Percentiles rank a stretch among this genome's conserved stretches.
phyloP scores from a whole-genome alignment of 1,140 invertebrate genomes.

The Hetaerina americana region DNA sequence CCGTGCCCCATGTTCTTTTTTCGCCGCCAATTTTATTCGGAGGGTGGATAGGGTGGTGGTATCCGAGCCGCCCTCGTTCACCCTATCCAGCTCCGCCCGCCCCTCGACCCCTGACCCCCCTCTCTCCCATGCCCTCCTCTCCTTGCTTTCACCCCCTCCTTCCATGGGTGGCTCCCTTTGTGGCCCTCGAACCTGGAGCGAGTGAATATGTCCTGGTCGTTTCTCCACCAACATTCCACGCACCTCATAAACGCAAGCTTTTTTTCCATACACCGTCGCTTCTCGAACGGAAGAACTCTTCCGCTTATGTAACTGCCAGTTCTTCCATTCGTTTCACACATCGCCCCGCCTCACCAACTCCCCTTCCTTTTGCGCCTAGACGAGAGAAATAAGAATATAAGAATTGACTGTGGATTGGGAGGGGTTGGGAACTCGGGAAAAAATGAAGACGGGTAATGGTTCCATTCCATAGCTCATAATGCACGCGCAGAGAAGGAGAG shows the following conservation, averaged over 20 bases:
- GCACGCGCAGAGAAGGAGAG: not conserved
- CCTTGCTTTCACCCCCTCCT: too few species aligned
- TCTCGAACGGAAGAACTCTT: not conserved
- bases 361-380: too few species aligned
- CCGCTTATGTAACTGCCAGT: not conserved
- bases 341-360: too few species aligned
- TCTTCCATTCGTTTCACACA: not conserved
- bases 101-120: not conserved
- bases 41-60: not conserved
- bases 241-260: too few species aligned
- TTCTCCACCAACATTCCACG: too few species aligned
- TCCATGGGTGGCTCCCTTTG: too few species aligned
- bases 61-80: too few species aligned
- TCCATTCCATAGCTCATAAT: not conserved
- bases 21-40: not conserved
- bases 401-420: too few species aligned
- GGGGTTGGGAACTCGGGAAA: not conserved
- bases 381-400: too few species aligned
- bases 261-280: not conserved
- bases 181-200: too few species aligned
- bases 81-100: not conserved
- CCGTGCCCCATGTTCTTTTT: not conserved
- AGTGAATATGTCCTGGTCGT: too few species aligned
- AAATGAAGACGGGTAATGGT: not conserved
- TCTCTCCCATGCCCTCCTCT: not conserved